Conservation (phyloP, 1,140 invertebrate species). For the Procambarus virginalis region DNA sequence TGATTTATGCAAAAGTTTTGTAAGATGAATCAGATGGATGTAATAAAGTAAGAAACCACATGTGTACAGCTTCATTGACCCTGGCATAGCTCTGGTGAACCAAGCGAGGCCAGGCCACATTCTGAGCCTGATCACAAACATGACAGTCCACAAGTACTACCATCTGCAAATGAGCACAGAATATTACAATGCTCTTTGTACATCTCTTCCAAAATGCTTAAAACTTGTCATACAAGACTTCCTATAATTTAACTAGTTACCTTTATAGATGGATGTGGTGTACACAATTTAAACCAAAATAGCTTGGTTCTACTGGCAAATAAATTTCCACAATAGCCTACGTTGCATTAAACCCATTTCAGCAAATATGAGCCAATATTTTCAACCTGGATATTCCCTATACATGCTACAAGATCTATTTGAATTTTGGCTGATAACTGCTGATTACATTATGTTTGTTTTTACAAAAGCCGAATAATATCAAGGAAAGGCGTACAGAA, state of each 20-base stretch:
- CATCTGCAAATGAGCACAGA: not conserved
- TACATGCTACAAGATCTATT: not conserved
- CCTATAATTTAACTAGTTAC: not conserved
- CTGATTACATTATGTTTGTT: not conserved
- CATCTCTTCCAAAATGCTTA: no score
- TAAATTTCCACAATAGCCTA: not conserved
- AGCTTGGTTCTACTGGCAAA: not conserved
- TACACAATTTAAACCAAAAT: not conserved
- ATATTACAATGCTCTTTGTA: no score
- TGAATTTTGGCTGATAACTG: not conserved
- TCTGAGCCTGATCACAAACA: constrained; percentile 18
- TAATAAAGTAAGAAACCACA: constrained; percentile 37
- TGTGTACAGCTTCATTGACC: constrained; percentile 46
- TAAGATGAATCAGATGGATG: constrained; percentile 30
- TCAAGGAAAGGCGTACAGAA: not conserved
- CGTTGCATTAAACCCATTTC: not conserved
- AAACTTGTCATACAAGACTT: no score
- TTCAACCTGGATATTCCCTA: not conserved
- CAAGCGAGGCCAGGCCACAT: not conserved
- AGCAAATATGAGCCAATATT: not conserved
- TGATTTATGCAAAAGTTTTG: constrained; percentile 1
- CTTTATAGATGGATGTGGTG: not conserved
- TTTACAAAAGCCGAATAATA: not conserved
- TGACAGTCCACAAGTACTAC: constrained; percentile 1
- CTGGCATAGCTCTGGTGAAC: constrained; percentile 15